These are phyloP conservation scores for Frankliniella fusca DNA, from an alignment of 2,888 invertebrate genomes.

Conservation along the genomic window DNA sequence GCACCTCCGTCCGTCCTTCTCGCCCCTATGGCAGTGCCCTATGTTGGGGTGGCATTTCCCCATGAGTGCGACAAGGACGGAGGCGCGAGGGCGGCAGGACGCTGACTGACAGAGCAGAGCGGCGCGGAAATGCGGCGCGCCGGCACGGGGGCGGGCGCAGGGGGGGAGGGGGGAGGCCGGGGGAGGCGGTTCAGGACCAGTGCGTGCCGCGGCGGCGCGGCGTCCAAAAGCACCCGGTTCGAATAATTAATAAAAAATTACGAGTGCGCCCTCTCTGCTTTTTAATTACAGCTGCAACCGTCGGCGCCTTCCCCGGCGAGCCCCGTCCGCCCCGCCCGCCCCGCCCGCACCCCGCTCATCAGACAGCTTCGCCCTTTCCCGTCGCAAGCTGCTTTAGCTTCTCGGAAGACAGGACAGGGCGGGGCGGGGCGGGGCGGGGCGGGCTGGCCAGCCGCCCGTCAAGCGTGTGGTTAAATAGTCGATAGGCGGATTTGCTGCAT, in stretches of 20 bases:
- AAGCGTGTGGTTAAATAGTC: too few species aligned
- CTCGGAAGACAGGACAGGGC: neutral
- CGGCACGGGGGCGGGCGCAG: neutral
- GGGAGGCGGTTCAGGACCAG: too few species aligned
- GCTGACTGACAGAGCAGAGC: too few species aligned
- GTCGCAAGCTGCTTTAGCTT: neutral
- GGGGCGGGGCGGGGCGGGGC: neutral
- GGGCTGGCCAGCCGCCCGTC: too few species aligned
- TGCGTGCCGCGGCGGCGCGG: neutral
- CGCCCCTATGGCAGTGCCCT: too few species aligned
- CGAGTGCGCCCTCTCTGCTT: conserved; percentile 7
- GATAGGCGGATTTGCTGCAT: too few species aligned
- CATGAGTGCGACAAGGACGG: too few species aligned
- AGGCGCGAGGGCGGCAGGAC: too few species aligned
- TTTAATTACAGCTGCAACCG: conserved; percentile 22
- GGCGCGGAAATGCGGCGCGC: too few species aligned
- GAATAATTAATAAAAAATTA: conserved; percentile 24
- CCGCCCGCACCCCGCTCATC: neutral
- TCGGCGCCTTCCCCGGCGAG: neutral
- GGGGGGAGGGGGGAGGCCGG: too few species aligned
- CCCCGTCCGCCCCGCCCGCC: neutral
- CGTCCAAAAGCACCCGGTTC: neutral
- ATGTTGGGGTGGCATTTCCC: too few species aligned
- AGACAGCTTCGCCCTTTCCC: neutral
- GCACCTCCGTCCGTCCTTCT: too few species aligned